Percentiles rank a stretch among this genome's conserved stretches.
phyloP scores from a whole-genome alignment of 2,888 invertebrate species.

The Caenorhabditis afra region DNA sequence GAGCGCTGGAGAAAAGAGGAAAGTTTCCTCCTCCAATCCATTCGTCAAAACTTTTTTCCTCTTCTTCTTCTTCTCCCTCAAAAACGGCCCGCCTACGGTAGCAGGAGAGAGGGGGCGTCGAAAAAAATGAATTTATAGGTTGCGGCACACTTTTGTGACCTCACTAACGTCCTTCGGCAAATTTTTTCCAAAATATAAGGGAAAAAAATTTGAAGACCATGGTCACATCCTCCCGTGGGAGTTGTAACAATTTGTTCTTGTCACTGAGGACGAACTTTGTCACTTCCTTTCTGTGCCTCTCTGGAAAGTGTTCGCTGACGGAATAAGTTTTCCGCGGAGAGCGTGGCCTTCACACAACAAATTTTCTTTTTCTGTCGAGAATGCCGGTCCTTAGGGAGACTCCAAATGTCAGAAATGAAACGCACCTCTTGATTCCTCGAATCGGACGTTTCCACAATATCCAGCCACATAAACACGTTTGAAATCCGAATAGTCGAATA shows the following conservation, averaged over 20 bases:
- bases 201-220: not conserved
- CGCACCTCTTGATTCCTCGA: no score
- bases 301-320: constrained; percentile 27
- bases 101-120: not conserved
- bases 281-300: constrained; percentile 9
- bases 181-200: not conserved
- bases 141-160: constrained; percentile 1
- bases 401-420: no score
- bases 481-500: no score
- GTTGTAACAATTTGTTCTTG: constrained; percentile 30
- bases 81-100: not conserved
- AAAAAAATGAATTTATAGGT: constrained; percentile 14
- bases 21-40: not conserved
- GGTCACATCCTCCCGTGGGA: constrained; percentile 8
- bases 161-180: not conserved
- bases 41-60: not conserved
- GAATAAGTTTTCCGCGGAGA: constrained; percentile 25
- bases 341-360: not conserved
- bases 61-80: not conserved
- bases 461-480: no score
- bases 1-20: constrained; percentile 1
- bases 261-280: constrained; percentile 33
- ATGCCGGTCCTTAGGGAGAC: no score
- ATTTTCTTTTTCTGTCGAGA: not conserved
- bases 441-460: no score